Conservation (phyloP, 2,113 vertebrate species). For the Plectropomus leopardus region DNA sequence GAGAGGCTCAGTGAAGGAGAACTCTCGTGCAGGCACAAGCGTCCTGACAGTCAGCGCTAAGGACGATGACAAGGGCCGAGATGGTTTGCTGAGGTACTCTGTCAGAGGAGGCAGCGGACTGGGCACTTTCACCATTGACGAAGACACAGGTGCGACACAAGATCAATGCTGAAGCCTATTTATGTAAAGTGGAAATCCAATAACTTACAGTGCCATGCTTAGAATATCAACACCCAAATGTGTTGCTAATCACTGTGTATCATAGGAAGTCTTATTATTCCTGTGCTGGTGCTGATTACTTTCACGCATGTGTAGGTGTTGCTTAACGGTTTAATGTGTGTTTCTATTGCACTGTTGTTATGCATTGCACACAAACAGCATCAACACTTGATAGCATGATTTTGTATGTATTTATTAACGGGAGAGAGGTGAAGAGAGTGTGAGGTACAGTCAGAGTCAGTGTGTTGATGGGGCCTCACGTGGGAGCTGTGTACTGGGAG, state of each 20-base stretch:
- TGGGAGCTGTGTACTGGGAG: conserved; percentile 70
- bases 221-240: conserved; percentile 48
- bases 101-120: conserved; percentile 94
- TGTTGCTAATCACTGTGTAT: conserved; percentile 13
- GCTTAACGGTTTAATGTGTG: neutral
- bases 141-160: conserved; percentile 94
- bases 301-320: neutral
- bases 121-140: conserved; percentile 94
- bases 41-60: conserved; percentile 90
- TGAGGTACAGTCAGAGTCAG: conserved; percentile 45
- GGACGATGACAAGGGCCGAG: conserved; percentile 93
- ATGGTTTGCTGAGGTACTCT: conserved; percentile 93
- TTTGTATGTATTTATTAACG: conserved; percentile 2
- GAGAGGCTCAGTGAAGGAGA: conserved; percentile 93
- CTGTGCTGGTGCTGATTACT: neutral
- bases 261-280: neutral
- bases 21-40: conserved; percentile 92
- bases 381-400: neutral
- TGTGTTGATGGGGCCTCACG: conserved; percentile 61
- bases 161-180: conserved; percentile 68
- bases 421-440: conserved; percentile 18
- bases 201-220: conserved; percentile 34
- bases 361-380: conserved; percentile 2
- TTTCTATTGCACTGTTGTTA: neutral
- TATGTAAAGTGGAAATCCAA: conserved; percentile 73